Base-by-base conservation (phyloP, 2,888 invertebrate genomes). In the Blomia tropicalis region DNA sequence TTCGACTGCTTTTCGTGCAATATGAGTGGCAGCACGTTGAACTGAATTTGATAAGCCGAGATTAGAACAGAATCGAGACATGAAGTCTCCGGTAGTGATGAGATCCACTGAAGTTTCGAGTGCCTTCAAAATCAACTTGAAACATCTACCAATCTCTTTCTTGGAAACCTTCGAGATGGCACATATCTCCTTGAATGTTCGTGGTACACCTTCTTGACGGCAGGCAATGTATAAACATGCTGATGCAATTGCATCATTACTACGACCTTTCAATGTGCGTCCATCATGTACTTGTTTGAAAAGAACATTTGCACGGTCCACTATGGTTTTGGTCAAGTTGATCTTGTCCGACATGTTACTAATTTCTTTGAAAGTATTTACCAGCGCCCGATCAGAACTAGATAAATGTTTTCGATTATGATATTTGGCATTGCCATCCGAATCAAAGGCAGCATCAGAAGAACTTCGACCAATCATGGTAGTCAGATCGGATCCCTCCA, bases 231-330 rank as follows among this genome's bases (percentile, higher is more conserved):
- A 99, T 30, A 99, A 79, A 74, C 96, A 98, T 0, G 98, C 96
- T 0, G 98, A 95, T 0, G 95, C 93, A 70, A 98, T 96, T 0
- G 98, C 96, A 74, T 98, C 96, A 72, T 93, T 95, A 1, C 92
- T 86, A 66, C 95, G 81, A 5, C 95, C 93, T 76, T 93, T 93
- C 44, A 95, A 77, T 71, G 90, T 88, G 75, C 92, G 89, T 0
- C 92, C 91, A 72, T 95, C 95, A 70, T 93, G 92, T 0, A 95
- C 92, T 81, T 98, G 93, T 77, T 98, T 98, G 73, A 98, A 98
- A 62, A 96, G 79, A 73, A 87, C 87, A 72, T 93, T 92, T 1
- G 95, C 95, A 72, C 93, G 80, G 73, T 98, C 98, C 14, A 92
- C 87, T 71, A 99, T 96, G 43, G 92, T 93, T 75, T 88, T 86